Percentiles rank a stretch among this genome's conserved stretches.
phyloP scores from a whole-genome alignment of 2,797 vertebrate genomes.

The Gymnoscopelus braueri region DNA sequence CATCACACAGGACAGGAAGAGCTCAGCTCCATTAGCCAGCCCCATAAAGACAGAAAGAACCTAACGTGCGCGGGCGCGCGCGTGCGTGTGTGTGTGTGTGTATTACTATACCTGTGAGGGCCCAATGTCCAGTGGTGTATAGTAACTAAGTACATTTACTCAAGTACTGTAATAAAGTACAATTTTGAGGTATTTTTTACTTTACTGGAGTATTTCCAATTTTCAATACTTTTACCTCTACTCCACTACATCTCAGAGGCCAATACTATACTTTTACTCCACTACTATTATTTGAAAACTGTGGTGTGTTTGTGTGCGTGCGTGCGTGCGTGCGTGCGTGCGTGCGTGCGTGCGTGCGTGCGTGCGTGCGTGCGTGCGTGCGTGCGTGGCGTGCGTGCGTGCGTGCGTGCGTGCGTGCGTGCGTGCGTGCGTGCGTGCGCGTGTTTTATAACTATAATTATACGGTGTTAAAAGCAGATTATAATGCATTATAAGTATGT shows the following conservation, averaged over 20 bases:
- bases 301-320: slow-evolving; percentile 7
- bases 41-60: slow-evolving; percentile 72
- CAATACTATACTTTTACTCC: too few species aligned
- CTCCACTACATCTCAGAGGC: too few species aligned
- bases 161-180: too few species aligned
- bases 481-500: too few species aligned
- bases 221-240: too few species aligned
- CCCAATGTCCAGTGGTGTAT: too few species aligned
- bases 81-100: neutral
- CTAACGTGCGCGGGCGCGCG: neutral
- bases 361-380: slow-evolving; percentile 16
- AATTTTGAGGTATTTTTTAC: too few species aligned
- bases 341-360: slow-evolving; percentile 15
- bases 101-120: too few species aligned
- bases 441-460: neutral
- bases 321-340: slow-evolving; percentile 31
- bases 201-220: too few species aligned
- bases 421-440: neutral
- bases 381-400: slow-evolving; percentile 14
- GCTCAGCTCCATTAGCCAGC: slow-evolving; percentile 76
- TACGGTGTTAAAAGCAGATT: too few species aligned
- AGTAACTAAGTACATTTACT: too few species aligned
- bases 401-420: slow-evolving; percentile 33
- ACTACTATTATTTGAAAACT: too few species aligned
- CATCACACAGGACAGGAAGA: slow-evolving; percentile 79